Base-by-base conservation (phyloP, 2,113 vertebrate species). In the Abramis brama region DNA sequence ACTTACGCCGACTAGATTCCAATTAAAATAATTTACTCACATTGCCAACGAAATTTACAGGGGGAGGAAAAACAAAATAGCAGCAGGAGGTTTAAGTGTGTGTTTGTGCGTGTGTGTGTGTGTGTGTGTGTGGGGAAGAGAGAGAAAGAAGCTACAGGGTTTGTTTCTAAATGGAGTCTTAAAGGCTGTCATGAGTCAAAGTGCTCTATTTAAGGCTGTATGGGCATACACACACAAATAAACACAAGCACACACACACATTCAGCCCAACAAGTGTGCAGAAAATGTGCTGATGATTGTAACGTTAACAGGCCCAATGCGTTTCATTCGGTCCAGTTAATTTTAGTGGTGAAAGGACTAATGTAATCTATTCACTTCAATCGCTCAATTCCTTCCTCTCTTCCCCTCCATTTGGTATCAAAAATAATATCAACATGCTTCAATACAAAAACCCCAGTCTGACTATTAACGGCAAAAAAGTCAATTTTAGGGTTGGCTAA, bases 1-100 rank as follows among this genome's bases (percentile, higher is more conserved):
- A 94, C 87, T 93, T 92, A 89, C 91, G 92, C 87, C 92, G 92
- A 94, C 92, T 77, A 52, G 75, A 50, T 91, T 87, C 88, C 92
- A 94, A 95, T 94, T 93, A 94, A 94, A 94, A 94, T 86, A 93
- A 95, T 95, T 90, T 91, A 89, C 83, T 89, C 84, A 84, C 85
- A 88, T 91, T 93, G 92, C 91, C 92, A 91, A 89, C 85, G 90
- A 91, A 89, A 93, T 92, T 94, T 93, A 93, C 92, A 90, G 90
- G 89, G 92, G 85, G 91, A 90, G 84, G 84, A 89, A 70, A 87
- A 86, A 62, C 88, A 87, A 85, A 89, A 85, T 19, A 81, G 8
- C n/a, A 45, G 60, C 39, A 83, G 66, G 78, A 81, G 73, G 68
- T 75, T 17, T 83, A 62, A 10, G 8, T 43, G 43, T 43, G 8